Percentiles rank a stretch among this genome's conserved stretches.
phyloP scores from a whole-genome alignment of 1,140 invertebrate species.

The Achatina immaculata region DNA sequence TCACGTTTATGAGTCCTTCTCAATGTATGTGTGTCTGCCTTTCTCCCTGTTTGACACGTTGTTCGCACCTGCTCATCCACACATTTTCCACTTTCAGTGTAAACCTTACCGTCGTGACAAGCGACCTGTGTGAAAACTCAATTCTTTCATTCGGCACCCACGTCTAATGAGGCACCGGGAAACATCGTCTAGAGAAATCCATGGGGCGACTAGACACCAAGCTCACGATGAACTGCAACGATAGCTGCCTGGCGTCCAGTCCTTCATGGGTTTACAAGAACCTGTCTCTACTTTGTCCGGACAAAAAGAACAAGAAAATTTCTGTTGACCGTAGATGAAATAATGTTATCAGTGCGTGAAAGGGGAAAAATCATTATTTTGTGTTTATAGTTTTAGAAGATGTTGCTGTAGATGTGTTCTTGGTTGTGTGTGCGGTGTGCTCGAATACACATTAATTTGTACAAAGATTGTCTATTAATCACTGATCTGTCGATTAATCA shows the following conservation, averaged over 20 bases:
- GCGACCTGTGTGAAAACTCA: too few species aligned
- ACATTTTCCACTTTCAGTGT: too few species aligned
- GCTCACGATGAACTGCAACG: too few species aligned
- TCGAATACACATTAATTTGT: slow-evolving; percentile 13
- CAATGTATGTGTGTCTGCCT: neutral
- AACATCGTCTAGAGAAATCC: too few species aligned
- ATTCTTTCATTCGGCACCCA: neutral
- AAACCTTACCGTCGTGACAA: too few species aligned
- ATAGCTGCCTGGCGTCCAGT: neutral
- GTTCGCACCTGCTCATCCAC: too few species aligned
- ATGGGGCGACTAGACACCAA: too few species aligned
- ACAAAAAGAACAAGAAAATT: too few species aligned
- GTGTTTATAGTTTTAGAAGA: neutral
- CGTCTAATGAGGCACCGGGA: neutral
- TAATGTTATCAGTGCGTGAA: too few species aligned
- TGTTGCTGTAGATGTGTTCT: neutral
- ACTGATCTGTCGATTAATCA: slow-evolving; percentile 25
- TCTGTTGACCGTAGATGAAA: too few species aligned
- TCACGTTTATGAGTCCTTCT: neutral
- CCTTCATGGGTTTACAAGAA: neutral
- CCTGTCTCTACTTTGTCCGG: neutral
- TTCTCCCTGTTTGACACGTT: too few species aligned
- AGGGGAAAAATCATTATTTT: slow-evolving; percentile 9
- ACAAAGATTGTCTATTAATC: neutral
- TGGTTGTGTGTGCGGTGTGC: slow-evolving; percentile 20